Conservation (phyloP, 2,888 invertebrate species). For the Xestia xanthographa region DNA sequence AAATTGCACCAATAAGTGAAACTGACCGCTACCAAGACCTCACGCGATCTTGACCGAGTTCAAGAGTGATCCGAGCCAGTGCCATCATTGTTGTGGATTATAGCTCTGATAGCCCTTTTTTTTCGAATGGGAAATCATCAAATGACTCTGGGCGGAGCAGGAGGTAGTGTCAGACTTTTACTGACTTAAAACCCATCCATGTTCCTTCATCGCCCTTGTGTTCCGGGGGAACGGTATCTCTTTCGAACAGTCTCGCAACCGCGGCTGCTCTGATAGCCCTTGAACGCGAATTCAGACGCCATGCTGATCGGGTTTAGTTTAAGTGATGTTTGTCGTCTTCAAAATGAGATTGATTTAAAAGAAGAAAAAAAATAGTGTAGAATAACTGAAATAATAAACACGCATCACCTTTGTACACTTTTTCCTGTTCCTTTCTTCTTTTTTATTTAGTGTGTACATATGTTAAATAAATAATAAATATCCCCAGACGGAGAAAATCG, state of each 20-base stretch:
- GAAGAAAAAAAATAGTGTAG: neutral
- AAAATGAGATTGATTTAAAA: neutral
- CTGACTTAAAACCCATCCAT: too few relatives aligned
- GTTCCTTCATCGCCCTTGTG: too few relatives aligned
- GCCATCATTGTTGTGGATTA: neutral
- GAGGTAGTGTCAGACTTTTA: too few relatives aligned
- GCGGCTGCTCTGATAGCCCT: neutral
- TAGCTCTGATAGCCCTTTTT: neutral
- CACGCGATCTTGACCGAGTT: neutral
- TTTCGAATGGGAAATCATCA: too few relatives aligned
- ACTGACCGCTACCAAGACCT: neutral
- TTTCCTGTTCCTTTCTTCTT: neutral
- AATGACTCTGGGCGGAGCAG: too few relatives aligned
- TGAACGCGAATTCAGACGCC: neutral
- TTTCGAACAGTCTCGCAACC: too few relatives aligned
- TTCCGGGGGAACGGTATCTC: too few relatives aligned
- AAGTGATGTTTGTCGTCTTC: neutral
- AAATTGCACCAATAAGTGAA: neutral
- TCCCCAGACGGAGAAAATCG: slow-evolving; percentile 83
- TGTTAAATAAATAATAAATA: neutral
- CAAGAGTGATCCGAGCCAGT: neutral
- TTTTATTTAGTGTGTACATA: neutral
- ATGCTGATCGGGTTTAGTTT: neutral
- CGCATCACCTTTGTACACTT: neutral
- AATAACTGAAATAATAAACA: neutral